Conservation (phyloP, 2,113 vertebrate genomes). For the Crotalus helleri region DNA sequence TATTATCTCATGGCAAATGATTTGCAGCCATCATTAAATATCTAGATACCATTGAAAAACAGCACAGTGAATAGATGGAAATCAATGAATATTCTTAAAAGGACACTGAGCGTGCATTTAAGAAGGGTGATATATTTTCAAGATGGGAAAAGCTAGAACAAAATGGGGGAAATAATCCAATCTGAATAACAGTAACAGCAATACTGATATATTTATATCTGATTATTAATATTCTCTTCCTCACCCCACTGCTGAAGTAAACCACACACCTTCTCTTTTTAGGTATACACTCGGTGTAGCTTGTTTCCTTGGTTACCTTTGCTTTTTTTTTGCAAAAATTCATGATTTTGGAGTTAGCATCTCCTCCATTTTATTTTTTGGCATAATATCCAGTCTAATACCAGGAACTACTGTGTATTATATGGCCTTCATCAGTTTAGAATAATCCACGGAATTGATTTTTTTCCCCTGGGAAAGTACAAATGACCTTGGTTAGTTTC, state of each 20-base stretch:
- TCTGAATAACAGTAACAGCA: neutral
- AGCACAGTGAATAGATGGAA: neutral
- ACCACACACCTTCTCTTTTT: neutral
- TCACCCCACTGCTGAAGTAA: neutral
- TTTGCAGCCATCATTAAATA: neutral
- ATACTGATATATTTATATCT: neutral
- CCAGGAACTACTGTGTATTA: neutral
- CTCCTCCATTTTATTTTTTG: neutral
- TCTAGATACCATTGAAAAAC: neutral
- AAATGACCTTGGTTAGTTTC: neutral
- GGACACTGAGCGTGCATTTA: neutral
- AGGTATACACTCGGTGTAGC: neutral
- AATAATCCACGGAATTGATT: neutral
- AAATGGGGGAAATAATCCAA: neutral
- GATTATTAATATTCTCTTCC: neutral
- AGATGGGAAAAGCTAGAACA: neutral
- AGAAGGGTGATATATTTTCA: neutral
- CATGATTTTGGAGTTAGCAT: neutral
- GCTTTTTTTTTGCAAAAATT: neutral
- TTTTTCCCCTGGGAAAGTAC: neutral
- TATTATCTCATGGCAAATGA: neutral
- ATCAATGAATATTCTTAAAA: neutral
- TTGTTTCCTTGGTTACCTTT: slow-evolving; percentile 3
- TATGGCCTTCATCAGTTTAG: neutral
- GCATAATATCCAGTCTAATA: neutral